Percentiles rank a stretch among this genome's conserved stretches.
These are phyloP conservation scores for Trididemnum miniatum DNA, from an alignment of 23 tunicate species.

Conservation along the genomic window DNA sequence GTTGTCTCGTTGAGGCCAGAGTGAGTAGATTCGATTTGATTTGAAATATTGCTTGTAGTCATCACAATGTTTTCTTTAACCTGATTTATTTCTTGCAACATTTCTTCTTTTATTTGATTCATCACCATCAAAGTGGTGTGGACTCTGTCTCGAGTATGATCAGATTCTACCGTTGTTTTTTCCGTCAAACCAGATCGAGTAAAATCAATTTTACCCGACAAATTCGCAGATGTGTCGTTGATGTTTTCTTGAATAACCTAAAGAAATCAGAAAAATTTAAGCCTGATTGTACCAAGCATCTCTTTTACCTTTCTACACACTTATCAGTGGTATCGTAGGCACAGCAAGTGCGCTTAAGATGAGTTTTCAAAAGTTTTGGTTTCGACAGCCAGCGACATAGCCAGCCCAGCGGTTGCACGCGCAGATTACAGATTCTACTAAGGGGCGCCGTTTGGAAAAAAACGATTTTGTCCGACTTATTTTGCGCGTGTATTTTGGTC, in stretches of 20 bases:
- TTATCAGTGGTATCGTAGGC: too few relatives aligned
- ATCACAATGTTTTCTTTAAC: neutral
- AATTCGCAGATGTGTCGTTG: conserved; percentile 12
- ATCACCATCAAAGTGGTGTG: conserved; percentile 48
- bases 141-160: conserved; percentile 56
- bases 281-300: too few relatives aligned
- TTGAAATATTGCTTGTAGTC: neutral
- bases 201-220: conserved; percentile 41
- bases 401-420: too few relatives aligned
- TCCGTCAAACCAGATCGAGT: conserved; percentile 53
- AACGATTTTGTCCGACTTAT: too few relatives aligned
- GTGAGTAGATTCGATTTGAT: neutral
- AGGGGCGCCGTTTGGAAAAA: too few relatives aligned
- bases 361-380: too few relatives aligned
- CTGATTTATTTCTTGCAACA: neutral
- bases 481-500: too few relatives aligned
- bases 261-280: neutral
- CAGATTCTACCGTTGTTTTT: conserved; percentile 63
- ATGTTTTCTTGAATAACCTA: conserved; percentile 51
- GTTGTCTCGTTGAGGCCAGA: conserved; percentile 37
- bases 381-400: too few relatives aligned
- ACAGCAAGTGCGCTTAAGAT: too few relatives aligned
- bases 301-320: too few relatives aligned
- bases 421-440: too few relatives aligned
- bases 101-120: conserved; percentile 41